A percentile compares a stretch with the other conserved stretches of the same genome.
Evolutionary conservation across 1,140 invertebrate genomes (phyloP).

Genomic region (Daktulosphaira vitifoliae): DNA sequence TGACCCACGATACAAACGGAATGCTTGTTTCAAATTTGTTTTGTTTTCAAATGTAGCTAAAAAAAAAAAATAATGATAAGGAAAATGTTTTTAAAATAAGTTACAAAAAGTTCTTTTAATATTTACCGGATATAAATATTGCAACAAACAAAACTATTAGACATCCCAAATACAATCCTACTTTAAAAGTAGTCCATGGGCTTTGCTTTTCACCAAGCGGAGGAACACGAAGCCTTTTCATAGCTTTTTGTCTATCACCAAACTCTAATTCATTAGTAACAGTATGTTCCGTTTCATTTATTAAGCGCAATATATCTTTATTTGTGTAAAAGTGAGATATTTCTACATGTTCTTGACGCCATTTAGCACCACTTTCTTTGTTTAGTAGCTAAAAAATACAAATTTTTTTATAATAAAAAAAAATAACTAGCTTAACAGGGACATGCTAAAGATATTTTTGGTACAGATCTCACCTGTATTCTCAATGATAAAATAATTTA

Average conservation of each 20-base stretch:
- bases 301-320: conserved; percentile 78
- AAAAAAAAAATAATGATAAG: neutral
- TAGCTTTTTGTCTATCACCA: conserved; percentile 72
- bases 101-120: no score
- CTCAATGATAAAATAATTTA: no score
- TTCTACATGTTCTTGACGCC: conserved; percentile 72
- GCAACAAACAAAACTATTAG: conserved; percentile 68
- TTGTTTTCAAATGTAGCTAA: conserved; percentile 34
- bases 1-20: conserved; percentile 70
- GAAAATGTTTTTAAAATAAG: conserved; percentile 6
- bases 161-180: conserved; percentile 71
- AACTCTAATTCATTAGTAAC: conserved; percentile 77
- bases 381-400: conserved; percentile 47
- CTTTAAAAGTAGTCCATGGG: conserved; percentile 76
- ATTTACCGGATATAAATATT: conserved; percentile 54
- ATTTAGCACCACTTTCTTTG: conserved; percentile 55
- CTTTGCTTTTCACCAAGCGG: conserved; percentile 73
- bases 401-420: no score
- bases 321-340: conserved; percentile 73
- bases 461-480: no score
- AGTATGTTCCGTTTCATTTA: conserved; percentile 69
- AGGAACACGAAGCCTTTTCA: conserved; percentile 79
- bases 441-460: no score
- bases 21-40: conserved; percentile 48
- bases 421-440: no score